Percentiles rank a stretch among this genome's conserved stretches.
These are phyloP conservation scores for Rallus crepitans DNA, from an alignment of 2,797 vertebrate genomes.

Conservation along the genomic window DNA sequence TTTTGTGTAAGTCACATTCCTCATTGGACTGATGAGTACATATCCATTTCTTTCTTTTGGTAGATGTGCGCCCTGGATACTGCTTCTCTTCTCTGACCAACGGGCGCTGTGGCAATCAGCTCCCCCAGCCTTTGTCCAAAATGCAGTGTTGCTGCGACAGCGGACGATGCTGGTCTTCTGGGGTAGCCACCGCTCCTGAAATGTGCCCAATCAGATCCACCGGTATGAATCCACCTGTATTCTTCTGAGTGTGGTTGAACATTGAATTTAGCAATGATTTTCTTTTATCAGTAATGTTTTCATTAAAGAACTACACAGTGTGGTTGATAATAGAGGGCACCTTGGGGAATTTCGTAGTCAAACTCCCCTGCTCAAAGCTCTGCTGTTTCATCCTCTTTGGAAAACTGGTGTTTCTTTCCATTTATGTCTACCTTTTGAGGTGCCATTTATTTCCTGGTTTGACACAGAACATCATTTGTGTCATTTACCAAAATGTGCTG, in stretches of 20 bases:
- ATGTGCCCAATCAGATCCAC: slow-evolving; percentile 93
- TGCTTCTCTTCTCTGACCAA: slow-evolving; percentile 89
- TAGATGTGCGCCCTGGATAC: slow-evolving; percentile 91
- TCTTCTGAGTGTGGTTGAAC: rapidly evolving
- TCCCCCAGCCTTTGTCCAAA: slow-evolving; percentile 88
- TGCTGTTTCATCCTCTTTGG: background rate
- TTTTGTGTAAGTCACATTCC: background rate
- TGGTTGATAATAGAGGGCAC: background rate
- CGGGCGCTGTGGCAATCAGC: slow-evolving; percentile 90
- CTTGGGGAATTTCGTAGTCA: background rate
- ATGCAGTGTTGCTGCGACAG: slow-evolving; percentile 93
- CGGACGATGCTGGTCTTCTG: slow-evolving; percentile 92
- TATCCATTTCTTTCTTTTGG: background rate
- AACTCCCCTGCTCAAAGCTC: background rate
- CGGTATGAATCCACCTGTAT: slow-evolving; percentile 76
- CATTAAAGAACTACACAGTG: background rate
- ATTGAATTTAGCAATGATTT: background rate
- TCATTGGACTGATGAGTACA: background rate
- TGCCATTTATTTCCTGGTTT: background rate
- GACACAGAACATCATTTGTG: background rate
- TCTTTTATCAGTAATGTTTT: background rate
- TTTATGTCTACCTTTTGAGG: background rate
- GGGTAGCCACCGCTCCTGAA: slow-evolving; percentile 80
- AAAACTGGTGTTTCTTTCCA: background rate
- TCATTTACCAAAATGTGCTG: background rate